Evolutionary conservation across 2,113 vertebrate species (phyloP).

Genomic region (Catagonus wagneri): DNA sequence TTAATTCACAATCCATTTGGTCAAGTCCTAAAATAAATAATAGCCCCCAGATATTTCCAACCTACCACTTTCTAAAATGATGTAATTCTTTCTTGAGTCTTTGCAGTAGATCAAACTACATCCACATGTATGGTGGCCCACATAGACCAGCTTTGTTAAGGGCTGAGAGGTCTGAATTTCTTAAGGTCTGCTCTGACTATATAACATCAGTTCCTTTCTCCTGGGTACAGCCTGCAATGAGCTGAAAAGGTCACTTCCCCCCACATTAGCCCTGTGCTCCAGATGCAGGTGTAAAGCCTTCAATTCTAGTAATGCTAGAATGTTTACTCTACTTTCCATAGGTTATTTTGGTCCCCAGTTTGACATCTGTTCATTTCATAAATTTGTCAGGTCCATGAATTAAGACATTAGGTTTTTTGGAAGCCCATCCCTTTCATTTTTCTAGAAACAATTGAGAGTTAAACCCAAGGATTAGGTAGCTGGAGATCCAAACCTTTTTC

Average conservation of each 20-base stretch:
- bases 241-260: not conserved
- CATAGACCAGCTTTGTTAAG: not conserved
- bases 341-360: not conserved
- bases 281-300: not conserved
- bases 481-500: not conserved
- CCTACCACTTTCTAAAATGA: not conserved
- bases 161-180: not conserved
- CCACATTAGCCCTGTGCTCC: not conserved
- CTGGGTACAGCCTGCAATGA: not conserved
- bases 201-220: not conserved
- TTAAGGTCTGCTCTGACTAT: not conserved
- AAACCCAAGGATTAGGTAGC: not conserved
- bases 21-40: not conserved
- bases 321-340: not conserved
- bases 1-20: not conserved
- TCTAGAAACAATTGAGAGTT: not conserved
- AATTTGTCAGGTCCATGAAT: not conserved
- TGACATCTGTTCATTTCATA: not conserved
- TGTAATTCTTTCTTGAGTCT: not conserved
- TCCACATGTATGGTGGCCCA: not conserved
- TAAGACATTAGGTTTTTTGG: not conserved
- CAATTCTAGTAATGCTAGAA: not conserved
- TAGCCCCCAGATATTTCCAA: not conserved
- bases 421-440: not conserved
- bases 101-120: not conserved